A percentile compares a stretch with the other conserved stretches of the same genome.
These are phyloP conservation scores for Schlechtendalia chinensis DNA, from an alignment of 1,140 invertebrate genomes.

Conservation along the genomic window DNA sequence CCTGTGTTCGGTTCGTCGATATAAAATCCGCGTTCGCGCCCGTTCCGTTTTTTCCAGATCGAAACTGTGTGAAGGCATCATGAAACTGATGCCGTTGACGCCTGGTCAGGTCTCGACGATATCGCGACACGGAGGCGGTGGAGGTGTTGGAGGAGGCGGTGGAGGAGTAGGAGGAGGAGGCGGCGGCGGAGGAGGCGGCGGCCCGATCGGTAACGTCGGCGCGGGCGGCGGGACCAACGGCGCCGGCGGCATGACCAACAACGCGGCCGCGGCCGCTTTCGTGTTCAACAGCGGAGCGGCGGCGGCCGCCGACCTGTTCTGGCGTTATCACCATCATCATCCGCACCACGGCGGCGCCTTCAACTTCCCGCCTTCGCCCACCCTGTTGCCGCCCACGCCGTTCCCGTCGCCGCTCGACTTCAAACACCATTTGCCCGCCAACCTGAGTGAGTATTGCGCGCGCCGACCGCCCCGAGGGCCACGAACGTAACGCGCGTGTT, in stretches of 20 bases:
- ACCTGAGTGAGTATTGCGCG: conserved; percentile 60
- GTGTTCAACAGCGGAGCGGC: conserved; percentile 67
- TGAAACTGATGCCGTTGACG: conserved; percentile 46
- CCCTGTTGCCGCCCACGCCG: conserved; percentile 54
- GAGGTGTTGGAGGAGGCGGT: not conserved
- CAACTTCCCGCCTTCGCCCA: conserved; percentile 61
- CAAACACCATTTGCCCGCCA: conserved; percentile 77
- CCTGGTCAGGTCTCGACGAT: conserved; percentile 31
- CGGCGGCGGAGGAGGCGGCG: not conserved
- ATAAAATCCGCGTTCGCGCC: too few species aligned
- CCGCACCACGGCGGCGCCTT: conserved; percentile 78
- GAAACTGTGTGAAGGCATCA: conserved; percentile 8
- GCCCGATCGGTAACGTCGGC: too few species aligned
- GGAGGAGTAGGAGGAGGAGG: not conserved
- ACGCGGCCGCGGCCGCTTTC: conserved; percentile 58
- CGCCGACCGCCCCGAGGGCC: not conserved
- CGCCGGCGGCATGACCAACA: conserved; percentile 21
- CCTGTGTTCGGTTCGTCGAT: too few species aligned
- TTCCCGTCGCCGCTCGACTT: conserved; percentile 72
- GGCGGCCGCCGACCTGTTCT: conserved; percentile 63
- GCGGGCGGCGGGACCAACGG: not conserved
- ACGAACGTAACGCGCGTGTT: not conserved
- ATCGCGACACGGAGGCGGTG: not conserved
- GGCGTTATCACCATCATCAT: conserved; percentile 71
- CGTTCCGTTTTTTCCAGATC: conserved; percentile 4